Base-by-base conservation (phyloP, 2,888 invertebrate genomes). In the Drosophila putrida region DNA sequence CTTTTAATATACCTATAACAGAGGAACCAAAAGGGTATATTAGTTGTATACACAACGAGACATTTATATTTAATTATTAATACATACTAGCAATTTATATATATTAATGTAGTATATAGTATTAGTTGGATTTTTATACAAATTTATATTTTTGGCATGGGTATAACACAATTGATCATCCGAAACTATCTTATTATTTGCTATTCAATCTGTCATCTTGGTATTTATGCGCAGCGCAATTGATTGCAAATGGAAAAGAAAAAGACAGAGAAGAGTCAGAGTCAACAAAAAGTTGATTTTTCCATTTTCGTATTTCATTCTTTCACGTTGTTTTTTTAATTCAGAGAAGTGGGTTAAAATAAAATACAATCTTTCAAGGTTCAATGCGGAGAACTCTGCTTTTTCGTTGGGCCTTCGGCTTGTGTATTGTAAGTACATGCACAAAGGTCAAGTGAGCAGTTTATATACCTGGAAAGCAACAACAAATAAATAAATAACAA, bases 291-390 rank as follows among this genome's bases (percentile, higher is more conserved):
- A 63, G 35, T 59, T 59, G 55, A 47, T 66, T 64, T 67, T 53
- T 53, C 47, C 50, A 51, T 44, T 67, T 38, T 38, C 41, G 25
- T 47, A 44, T 38, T 77, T 55, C 66, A 25, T 49, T 25, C 15
- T 59, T 69, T 27, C 27, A 36, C 33, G 53, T 60, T 38, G 15
- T 63, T 58, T 39, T 38, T 55, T 51, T 38, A 49, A 38, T 47
- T 54, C 25, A 25, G 25, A 27, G n/a, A 78, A 82, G 75, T 82
- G 75, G 86, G 82, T 79, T 71, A 79, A 82, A 74, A 77, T 59
- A 67, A 76, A 79, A 58, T 63, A 65, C 49, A 72, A 51, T 75
- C 71, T 69, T 83, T 88, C 78, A 88, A 83, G 86, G 86, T 82
- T 82, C 80, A 75, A 66, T 80, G 67, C 60, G 27, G 27, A 68